phyloP scores from a whole-genome alignment of 2,113 vertebrate genomes.

The Ammodytes dubius region DNA sequence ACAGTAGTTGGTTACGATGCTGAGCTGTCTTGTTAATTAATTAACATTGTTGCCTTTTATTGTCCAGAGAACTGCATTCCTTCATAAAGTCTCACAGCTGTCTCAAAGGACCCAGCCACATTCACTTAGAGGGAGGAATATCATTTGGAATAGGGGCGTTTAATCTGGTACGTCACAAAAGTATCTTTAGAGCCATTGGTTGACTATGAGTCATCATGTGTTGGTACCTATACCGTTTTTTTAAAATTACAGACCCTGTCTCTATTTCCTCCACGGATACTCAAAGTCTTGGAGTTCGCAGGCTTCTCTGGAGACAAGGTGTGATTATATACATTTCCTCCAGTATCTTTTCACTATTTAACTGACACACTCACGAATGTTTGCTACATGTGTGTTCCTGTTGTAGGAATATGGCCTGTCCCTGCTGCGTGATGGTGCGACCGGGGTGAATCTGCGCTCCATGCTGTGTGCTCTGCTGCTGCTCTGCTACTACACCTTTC shows the following conservation, averaged over 20 bases:
- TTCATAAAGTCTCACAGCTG: slow-evolving; percentile 79
- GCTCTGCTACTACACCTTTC: slow-evolving; percentile 89
- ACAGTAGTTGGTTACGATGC: not conserved
- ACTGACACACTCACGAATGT: not conserved
- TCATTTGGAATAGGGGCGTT: slow-evolving; percentile 88
- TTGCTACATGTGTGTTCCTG: slow-evolving; percentile 5
- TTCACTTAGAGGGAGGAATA: slow-evolving; percentile 86
- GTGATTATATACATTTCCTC: accelerated
- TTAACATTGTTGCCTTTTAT: not conserved
- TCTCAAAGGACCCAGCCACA: slow-evolving; percentile 81
- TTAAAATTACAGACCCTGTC: slow-evolving; percentile 84
- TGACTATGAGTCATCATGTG: not conserved
- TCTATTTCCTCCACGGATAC: slow-evolving; percentile 86
- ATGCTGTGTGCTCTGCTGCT: slow-evolving; percentile 87
- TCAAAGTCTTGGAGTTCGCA: slow-evolving; percentile 88
- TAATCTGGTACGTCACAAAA: slow-evolving; percentile 82
- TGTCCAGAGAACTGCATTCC: slow-evolving; percentile 83
- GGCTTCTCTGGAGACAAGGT: slow-evolving; percentile 91
- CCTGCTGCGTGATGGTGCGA: slow-evolving; percentile 81
- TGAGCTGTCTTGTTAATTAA: not conserved
- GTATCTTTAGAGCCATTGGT: not conserved
- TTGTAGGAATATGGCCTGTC: slow-evolving; percentile 86
- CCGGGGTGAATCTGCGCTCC: slow-evolving; percentile 85
- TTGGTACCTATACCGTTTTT: not conserved
- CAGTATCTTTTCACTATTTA: not conserved